These are phyloP conservation scores for Zaprionus obscuricornis DNA, from an alignment of 2,888 invertebrate genomes.

Conservation along the genomic window DNA sequence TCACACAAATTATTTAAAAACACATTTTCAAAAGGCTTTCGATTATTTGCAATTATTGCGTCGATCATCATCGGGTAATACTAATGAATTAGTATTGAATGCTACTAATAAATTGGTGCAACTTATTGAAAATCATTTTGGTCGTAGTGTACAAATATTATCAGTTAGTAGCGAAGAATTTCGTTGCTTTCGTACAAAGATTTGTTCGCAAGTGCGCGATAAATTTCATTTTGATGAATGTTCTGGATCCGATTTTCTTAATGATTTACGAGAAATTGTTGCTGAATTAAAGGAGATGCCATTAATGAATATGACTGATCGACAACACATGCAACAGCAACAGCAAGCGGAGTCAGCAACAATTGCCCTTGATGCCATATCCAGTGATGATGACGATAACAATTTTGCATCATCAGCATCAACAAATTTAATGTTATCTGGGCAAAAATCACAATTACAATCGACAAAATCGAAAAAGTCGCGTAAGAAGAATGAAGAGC, in stretches of 20 bases:
- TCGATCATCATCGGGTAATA: slow-evolving; percentile 17
- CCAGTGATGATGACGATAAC: slow-evolving; percentile 75
- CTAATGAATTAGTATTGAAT: slow-evolving; percentile 7
- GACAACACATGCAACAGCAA: no score
- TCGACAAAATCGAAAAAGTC: slow-evolving; percentile 53
- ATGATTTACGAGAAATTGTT: slow-evolving; percentile 83
- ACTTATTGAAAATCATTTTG: slow-evolving; percentile 90
- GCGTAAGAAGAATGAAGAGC: slow-evolving; percentile 48
- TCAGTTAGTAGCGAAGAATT: slow-evolving; percentile 88
- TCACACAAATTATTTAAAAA: slow-evolving; percentile 87
- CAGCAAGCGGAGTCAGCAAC: slow-evolving; percentile 18
- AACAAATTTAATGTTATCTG: no score
- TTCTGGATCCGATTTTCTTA: slow-evolving; percentile 85
- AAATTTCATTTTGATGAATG: slow-evolving; percentile 88
- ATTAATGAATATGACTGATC: no score
- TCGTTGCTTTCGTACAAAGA: slow-evolving; percentile 86
- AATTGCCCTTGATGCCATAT: slow-evolving; percentile 81
- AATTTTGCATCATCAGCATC: slow-evolving; percentile 1
- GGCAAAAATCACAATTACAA: neutral
- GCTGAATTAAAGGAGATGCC: slow-evolving; percentile 42
- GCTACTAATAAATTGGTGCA: slow-evolving; percentile 83
- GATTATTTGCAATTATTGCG: slow-evolving; percentile 38
- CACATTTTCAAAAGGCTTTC: slow-evolving; percentile 85
- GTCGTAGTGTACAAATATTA: slow-evolving; percentile 86
- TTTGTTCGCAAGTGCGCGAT: slow-evolving; percentile 87